Percentiles rank a stretch among this genome's conserved stretches.
Evolutionary conservation across 2,888 invertebrate genomes (phyloP).

Genomic region (Heliconius erato): DNA sequence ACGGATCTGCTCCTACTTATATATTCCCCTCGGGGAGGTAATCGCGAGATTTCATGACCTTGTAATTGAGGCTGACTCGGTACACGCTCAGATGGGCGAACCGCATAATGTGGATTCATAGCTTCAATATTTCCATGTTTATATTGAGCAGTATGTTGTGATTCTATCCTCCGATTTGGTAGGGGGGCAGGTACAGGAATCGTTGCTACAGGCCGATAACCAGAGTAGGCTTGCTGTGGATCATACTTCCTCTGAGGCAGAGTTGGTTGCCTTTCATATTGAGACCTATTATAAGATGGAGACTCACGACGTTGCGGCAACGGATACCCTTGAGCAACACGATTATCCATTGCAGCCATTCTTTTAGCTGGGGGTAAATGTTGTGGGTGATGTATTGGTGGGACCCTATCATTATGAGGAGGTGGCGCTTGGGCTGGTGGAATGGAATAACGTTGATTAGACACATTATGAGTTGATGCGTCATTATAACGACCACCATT

Average conservation of each 20-base stretch:
- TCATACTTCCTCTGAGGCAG: conserved; percentile 78
- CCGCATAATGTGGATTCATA: conserved; percentile 68
- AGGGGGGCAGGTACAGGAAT: conserved; percentile 62
- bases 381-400: conserved; percentile 81
- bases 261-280: conserved; percentile 74
- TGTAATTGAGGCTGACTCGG: conserved; percentile 68
- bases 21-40: conserved; percentile 70
- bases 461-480: conserved; percentile 68
- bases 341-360: conserved; percentile 63
- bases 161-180: conserved; percentile 72
- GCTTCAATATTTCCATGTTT: conserved; percentile 71
- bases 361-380: conserved; percentile 66
- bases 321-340: conserved; percentile 69
- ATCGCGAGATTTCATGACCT: conserved; percentile 67
- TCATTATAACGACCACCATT: conserved; percentile 69
- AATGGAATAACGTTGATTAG: conserved; percentile 71
- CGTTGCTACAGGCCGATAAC: conserved; percentile 71
- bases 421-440: conserved; percentile 71
- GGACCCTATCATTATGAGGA: conserved; percentile 80
- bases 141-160: conserved; percentile 71
- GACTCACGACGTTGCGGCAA: conserved; percentile 73
- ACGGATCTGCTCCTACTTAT: conserved; percentile 64
- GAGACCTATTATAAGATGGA: conserved; percentile 69
- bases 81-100: conserved; percentile 70
- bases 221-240: conserved; percentile 79